These are phyloP conservation scores for Watsonalla binaria DNA, from an alignment of 2,888 invertebrate species.

Conservation along the genomic window DNA sequence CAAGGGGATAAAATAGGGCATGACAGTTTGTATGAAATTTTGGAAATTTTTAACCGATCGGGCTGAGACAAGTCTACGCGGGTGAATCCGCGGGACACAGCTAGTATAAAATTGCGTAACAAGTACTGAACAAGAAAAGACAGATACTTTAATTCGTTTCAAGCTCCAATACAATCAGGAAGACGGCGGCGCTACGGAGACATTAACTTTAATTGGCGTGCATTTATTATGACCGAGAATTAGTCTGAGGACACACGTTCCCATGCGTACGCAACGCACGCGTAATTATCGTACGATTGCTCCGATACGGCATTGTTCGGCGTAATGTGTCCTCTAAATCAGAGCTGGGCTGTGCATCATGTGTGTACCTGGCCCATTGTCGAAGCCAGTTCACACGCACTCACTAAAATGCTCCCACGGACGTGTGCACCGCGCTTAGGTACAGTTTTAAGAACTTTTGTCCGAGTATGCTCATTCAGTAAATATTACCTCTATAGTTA, in stretches of 20 bases:
- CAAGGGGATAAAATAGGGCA: no score
- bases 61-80: no score
- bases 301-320: slow-evolving; percentile 62
- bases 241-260: slow-evolving; percentile 35
- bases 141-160: no score
- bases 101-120: no score
- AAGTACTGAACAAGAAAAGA: no score
- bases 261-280: slow-evolving; percentile 63
- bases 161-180: neutral
- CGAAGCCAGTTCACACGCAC: slow-evolving; percentile 65
- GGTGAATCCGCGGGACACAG: no score
- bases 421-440: slow-evolving; percentile 14
- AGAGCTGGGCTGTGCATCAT: slow-evolving; percentile 55
- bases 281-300: slow-evolving; percentile 65
- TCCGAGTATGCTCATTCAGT: slow-evolving; percentile 2
- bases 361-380: slow-evolving; percentile 62
- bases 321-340: slow-evolving; percentile 71
- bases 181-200: neutral
- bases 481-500: slow-evolving; percentile 4
- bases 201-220: slow-evolving; percentile 16
- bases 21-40: no score
- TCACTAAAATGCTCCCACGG: slow-evolving; percentile 70
- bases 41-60: no score
- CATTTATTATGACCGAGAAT: slow-evolving; percentile 5
- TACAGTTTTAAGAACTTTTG: slow-evolving; percentile 8